A percentile compares a stretch with the other conserved stretches of the same genome.
Conservation (phyloP, 2,113 vertebrate species). For the Periophthalmodon schlosseri region DNA sequence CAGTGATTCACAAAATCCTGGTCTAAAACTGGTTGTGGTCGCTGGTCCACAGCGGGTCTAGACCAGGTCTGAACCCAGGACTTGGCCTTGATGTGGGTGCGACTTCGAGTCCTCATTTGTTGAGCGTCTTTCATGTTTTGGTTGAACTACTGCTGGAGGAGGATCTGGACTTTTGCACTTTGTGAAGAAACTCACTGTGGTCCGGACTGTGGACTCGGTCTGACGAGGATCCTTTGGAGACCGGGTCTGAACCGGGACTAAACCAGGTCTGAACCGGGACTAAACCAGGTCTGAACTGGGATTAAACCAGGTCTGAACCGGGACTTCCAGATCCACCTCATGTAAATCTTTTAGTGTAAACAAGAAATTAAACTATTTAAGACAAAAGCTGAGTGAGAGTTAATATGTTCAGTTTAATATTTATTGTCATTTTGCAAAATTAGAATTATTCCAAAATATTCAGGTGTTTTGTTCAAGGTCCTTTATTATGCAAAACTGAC, state of each 20-base stretch:
- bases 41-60: no score
- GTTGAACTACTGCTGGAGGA: not conserved
- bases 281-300: not conserved
- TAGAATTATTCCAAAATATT: no score
- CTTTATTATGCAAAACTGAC: no score
- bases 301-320: not conserved
- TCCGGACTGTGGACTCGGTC: not conserved
- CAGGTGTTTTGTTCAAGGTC: no score
- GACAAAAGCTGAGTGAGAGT: not conserved
- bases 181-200: constrained; percentile 10
- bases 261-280: not conserved
- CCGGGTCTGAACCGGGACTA: not conserved
- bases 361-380: constrained; percentile 9
- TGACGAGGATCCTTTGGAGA: not conserved
- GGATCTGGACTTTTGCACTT: constrained; percentile 9
- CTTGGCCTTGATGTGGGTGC: not conserved
- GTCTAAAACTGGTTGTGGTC: not conserved
- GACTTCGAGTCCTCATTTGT: not conserved
- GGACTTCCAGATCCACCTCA: constrained; percentile 7
- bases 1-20: not conserved
- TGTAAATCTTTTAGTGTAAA: constrained; percentile 15
- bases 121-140: not conserved
- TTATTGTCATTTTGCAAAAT: not conserved
- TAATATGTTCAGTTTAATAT: no score
- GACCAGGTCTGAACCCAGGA: not conserved